A percentile compares a stretch with the other conserved stretches of the same genome.
These are phyloP conservation scores for Pitangus sulphuratus DNA, from an alignment of 2,797 vertebrate species.

Conservation along the genomic window DNA sequence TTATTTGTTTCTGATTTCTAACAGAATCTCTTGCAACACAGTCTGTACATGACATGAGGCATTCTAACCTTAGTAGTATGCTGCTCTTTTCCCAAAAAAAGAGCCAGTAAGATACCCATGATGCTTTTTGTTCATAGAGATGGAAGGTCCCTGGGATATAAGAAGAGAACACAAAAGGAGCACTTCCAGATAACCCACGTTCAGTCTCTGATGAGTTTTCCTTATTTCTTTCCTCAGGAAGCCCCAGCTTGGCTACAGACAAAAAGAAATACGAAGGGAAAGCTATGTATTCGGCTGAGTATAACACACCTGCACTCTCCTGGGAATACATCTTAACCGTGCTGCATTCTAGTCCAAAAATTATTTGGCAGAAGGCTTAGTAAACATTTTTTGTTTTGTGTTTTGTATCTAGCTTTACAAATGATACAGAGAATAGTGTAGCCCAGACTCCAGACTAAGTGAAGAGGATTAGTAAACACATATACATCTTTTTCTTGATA, in stretches of 20 bases:
- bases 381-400: not conserved
- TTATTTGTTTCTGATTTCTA: not conserved
- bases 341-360: not conserved
- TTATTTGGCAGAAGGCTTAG: not conserved
- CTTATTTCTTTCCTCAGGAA: not conserved
- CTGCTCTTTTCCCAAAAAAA: not conserved
- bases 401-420: not conserved
- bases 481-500: not conserved
- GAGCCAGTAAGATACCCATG: fast-evolving
- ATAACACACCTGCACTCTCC: not conserved
- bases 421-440: not conserved
- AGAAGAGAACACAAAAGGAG: not conserved
- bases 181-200: not conserved
- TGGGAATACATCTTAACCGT: not conserved
- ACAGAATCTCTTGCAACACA: not conserved
- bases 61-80: not conserved
- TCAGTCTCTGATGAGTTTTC: not conserved
- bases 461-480: not conserved
- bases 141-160: not conserved
- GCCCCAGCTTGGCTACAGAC: not conserved
- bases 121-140: not conserved
- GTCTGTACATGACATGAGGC: fast-evolving
- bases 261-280: not conserved
- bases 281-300: not conserved
- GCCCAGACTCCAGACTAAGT: not conserved